Conservation (phyloP, 2,888 invertebrate species). For the Cheilosia vernalis region DNA sequence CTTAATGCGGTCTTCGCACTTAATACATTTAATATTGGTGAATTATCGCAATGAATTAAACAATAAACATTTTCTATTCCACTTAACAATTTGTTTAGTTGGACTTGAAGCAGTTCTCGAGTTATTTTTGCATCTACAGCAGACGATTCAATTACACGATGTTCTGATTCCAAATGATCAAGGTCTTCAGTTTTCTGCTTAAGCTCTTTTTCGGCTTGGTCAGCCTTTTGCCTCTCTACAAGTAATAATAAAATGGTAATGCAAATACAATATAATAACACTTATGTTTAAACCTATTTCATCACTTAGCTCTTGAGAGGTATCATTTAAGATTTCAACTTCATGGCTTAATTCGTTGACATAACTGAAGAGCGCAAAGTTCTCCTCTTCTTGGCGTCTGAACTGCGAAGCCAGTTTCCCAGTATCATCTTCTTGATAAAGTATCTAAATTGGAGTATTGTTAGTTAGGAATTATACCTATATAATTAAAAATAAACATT, state of each 20-base stretch:
- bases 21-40: constrained; percentile 88
- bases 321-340: constrained; percentile 89
- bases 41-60: constrained; percentile 88
- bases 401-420: constrained; percentile 89
- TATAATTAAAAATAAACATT: not conserved
- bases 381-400: constrained; percentile 93
- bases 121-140: constrained; percentile 79
- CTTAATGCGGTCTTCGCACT: constrained; percentile 90
- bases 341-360: constrained; percentile 95
- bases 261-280: not conserved
- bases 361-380: constrained; percentile 95
- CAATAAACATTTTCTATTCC: constrained; percentile 84
- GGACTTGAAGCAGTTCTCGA: constrained; percentile 78
- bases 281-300: constrained; percentile 85
- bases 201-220: constrained; percentile 80
- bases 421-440: constrained; percentile 86
- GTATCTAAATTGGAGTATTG: constrained; percentile 57
- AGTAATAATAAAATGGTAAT: not conserved
- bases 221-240: constrained; percentile 81
- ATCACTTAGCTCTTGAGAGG: constrained; percentile 86
- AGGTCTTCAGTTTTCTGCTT: constrained; percentile 81
- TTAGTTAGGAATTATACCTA: not conserved
- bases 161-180: constrained; percentile 79
- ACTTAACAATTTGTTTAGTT: constrained; percentile 82
- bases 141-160: constrained; percentile 78